A percentile compares a stretch with the other conserved stretches of the same genome.
Evolutionary conservation across 2,113 vertebrate species (phyloP).

Genomic region (Nicator chloris): DNA sequence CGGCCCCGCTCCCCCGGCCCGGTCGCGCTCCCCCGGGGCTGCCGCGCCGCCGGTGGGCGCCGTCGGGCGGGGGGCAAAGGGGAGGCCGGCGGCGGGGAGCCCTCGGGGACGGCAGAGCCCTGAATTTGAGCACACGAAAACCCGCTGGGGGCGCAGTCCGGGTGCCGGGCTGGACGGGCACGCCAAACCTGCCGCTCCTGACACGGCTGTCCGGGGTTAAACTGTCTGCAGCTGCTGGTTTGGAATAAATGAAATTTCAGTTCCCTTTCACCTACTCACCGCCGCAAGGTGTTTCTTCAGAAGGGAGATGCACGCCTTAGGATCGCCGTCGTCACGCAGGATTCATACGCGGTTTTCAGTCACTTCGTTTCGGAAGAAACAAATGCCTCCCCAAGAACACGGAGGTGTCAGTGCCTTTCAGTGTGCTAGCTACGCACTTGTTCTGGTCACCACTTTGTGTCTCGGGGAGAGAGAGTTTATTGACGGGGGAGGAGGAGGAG

Average conservation of each 20-base stretch:
- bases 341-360: accelerated
- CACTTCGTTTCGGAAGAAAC: not conserved
- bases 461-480: not conserved
- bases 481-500: not conserved
- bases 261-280: not conserved
- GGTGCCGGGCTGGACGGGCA: not conserved
- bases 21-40: not conserved
- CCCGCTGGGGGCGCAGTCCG: not conserved
- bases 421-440: accelerated
- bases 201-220: no score
- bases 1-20: not conserved
- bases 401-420: not conserved
- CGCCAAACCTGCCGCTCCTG: not conserved
- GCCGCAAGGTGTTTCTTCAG: not conserved
- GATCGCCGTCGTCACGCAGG: accelerated
- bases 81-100: not conserved
- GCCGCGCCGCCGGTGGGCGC: not conserved
- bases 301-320: not conserved
- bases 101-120: not conserved
- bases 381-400: accelerated
- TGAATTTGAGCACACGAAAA: accelerated
- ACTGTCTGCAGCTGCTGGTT: accelerated
- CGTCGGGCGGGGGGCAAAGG: not conserved
- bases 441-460: not conserved
- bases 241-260: not conserved